These are phyloP conservation scores for Blomia tropicalis DNA, from an alignment of 2,888 invertebrate genomes.

Conservation along the genomic window DNA sequence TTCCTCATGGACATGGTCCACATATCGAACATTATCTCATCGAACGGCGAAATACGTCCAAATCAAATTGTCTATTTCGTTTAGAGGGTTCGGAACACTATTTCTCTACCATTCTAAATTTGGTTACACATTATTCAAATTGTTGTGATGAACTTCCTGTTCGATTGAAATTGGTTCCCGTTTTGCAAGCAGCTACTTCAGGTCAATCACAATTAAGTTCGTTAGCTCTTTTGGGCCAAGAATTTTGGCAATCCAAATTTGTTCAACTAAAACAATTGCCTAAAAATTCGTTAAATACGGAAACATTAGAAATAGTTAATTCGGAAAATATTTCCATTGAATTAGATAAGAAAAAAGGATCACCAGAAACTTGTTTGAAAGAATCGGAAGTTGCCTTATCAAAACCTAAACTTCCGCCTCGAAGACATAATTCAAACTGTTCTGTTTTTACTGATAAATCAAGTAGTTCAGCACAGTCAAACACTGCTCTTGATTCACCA, in stretches of 20 bases:
- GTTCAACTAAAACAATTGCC: slow-evolving; percentile 5
- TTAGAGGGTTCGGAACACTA: slow-evolving; percentile 83
- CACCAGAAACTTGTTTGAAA: background rate
- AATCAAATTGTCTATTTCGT: background rate
- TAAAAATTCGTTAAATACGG: background rate
- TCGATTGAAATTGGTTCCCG: slow-evolving; percentile 64
- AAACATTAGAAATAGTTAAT: background rate
- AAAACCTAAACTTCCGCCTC: background rate
- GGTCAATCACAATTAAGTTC: slow-evolving; percentile 69
- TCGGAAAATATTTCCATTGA: too few relatives aligned
- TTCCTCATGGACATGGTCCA: slow-evolving; percentile 68
- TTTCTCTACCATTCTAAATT: slow-evolving; percentile 76
- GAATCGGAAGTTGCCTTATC: background rate
- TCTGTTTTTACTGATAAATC: background rate
- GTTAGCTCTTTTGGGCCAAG: slow-evolving; percentile 61
- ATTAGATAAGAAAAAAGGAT: background rate
- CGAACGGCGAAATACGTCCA: slow-evolving; percentile 45
- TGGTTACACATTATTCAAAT: slow-evolving; percentile 82
- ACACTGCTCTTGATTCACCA: slow-evolving; percentile 22
- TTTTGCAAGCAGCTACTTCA: slow-evolving; percentile 63
- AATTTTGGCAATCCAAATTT: slow-evolving; percentile 34
- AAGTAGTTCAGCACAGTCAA: slow-evolving; percentile 19
- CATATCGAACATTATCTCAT: slow-evolving; percentile 93
- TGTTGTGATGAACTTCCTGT: slow-evolving; percentile 87
- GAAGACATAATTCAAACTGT: background rate